These are phyloP conservation scores for Cathartes aura DNA, from an alignment of 2,113 vertebrate genomes.

Conservation along the genomic window DNA sequence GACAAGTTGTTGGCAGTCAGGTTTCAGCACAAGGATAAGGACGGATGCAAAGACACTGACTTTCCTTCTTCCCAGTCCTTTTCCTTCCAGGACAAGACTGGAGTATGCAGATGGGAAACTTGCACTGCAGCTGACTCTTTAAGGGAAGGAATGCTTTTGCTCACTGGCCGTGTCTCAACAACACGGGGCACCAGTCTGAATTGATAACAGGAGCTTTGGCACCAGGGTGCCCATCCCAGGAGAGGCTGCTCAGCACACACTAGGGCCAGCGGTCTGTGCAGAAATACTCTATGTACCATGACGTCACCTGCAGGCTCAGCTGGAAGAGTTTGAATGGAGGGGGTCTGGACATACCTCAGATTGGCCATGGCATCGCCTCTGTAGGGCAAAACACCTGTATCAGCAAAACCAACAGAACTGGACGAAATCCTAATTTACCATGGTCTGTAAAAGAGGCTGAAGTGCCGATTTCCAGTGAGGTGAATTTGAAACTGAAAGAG, in stretches of 20 bases:
- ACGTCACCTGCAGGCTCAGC: background rate
- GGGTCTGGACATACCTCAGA: background rate
- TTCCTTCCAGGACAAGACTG: background rate
- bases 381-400: slow-evolving; percentile 35
- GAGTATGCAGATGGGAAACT: background rate
- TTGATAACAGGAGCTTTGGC: background rate
- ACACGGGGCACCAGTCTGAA: background rate
- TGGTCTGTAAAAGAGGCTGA: slow-evolving; percentile 64
- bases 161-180: background rate
- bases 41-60: background rate
- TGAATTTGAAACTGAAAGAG: slow-evolving; percentile 63
- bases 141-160: background rate
- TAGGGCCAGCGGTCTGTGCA: background rate
- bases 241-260: background rate
- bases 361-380: background rate
- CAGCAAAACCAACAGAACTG: slow-evolving; percentile 62
- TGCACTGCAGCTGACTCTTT: background rate
- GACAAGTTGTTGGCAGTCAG: background rate
- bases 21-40: background rate
- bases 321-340: background rate
- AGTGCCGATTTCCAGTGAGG: slow-evolving; percentile 57
- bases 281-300: background rate
- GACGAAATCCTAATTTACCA: slow-evolving; percentile 57
- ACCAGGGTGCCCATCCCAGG: background rate
- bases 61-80: background rate